Base-by-base conservation (phyloP, 2,888 invertebrate genomes). In the Sesamia inferens region DNA sequence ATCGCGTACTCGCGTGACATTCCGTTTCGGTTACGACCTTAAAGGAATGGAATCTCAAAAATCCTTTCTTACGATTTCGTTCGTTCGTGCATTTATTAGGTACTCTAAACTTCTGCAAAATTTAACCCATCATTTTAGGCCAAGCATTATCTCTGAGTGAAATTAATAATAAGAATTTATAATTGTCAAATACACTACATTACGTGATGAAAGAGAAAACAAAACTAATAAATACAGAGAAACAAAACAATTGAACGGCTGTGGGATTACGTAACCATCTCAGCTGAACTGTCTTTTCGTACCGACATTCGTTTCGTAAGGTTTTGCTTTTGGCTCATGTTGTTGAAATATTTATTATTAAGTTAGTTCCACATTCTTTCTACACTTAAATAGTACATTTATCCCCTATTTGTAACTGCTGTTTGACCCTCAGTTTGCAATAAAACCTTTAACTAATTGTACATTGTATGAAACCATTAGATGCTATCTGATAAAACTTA, bases 401-500 rank as follows among this genome's bases (percentile, higher is more conserved):
- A 74, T 61, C 31, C 5, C 44, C 14, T 39, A 3, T 54, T 47
- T 11, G 31, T 31, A 58, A 44, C 19, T 51, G 57, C 14, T 47
- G 19, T 76, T 74, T 31, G 22, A 66, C 14, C 48, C 5, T 47
- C 51, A 47, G 10, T 51, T 13, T 0, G 5, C 51, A 59, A 22
- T 55, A 59, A 68, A 59, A 55, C 44, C 10, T 69, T 1, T 65
- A 67, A 57, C 13, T 44, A 51, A 22, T 55, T n/a, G 14, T 54
- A 44, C 8, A 31, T 78, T 54, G 10, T 39, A 59, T 44, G 2
- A 51, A 58, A 74, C 55, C 65, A 77, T 44, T 55, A 65, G 39
- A 72, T 72, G 2, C 47, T 48, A 39, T 16, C 10, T 55, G 64
- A 77, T 73, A 73, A 57, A 39, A 61, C 64, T 22, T 22, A n/a